phyloP scores from a whole-genome alignment of 2,888 invertebrate genomes.

The Platycheirus albimanus region DNA sequence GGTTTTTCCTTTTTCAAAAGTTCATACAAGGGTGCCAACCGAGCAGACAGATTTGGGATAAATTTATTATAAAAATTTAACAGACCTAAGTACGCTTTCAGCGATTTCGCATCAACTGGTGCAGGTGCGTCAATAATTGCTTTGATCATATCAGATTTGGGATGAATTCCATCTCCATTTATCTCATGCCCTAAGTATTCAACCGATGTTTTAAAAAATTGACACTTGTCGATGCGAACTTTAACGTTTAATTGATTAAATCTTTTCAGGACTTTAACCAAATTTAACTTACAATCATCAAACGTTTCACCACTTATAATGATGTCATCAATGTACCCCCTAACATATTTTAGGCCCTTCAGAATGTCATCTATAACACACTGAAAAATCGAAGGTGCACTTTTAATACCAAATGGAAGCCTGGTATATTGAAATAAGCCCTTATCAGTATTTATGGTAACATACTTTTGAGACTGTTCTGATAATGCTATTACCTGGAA shows the following conservation, averaged over 20 bases:
- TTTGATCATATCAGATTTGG: conserved; percentile 45
- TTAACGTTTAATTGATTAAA: conserved; percentile 11
- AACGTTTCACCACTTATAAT: not conserved
- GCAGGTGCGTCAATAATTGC: conserved; percentile 60
- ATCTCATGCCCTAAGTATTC: conserved; percentile 14
- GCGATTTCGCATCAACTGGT: conserved; percentile 36
- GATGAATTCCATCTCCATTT: conserved; percentile 32
- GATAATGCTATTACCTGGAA: not conserved
- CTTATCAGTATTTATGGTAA: conserved; percentile 9
- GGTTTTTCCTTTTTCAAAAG: too few species aligned
- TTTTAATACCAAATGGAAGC: conserved; percentile 13
- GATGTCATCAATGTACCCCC: conserved; percentile 11
- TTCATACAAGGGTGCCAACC: conserved; percentile 17
- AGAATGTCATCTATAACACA: conserved; percentile 9
- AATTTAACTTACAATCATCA: conserved; percentile 5
- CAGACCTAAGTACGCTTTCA: conserved; percentile 52
- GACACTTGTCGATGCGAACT: conserved; percentile 11
- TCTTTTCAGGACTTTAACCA: not conserved
- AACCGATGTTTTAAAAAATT: conserved; percentile 9
- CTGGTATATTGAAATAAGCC: conserved; percentile 9
- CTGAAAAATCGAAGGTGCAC: conserved; percentile 6
- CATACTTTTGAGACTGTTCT: conserved; percentile 5
- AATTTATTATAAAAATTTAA: conserved; percentile 43
- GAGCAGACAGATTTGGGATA: conserved; percentile 6
- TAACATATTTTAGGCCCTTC: too few species aligned